Evolutionary conservation across 2,113 vertebrate genomes (phyloP).

Genomic region (Pteropus alecto): DNA sequence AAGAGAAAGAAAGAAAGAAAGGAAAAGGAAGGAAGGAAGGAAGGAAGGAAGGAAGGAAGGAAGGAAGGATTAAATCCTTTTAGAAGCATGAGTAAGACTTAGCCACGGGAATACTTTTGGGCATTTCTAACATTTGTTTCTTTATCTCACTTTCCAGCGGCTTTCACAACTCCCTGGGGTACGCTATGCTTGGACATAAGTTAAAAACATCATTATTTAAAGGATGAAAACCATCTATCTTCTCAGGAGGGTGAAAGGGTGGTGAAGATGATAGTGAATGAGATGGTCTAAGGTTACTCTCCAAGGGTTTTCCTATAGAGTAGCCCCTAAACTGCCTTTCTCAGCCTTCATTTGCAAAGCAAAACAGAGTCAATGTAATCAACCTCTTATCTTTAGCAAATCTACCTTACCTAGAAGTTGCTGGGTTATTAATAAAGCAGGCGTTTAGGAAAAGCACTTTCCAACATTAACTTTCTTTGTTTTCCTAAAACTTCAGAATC

Average conservation of each 20-base stretch:
- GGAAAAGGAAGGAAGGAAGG: not conserved
- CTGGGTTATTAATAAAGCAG: not conserved
- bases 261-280: not conserved
- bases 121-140: not conserved
- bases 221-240: not conserved
- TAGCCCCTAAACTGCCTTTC: not conserved
- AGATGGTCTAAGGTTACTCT: not conserved
- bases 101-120: not conserved
- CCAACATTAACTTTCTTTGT: not conserved
- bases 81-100: not conserved
- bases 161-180: not conserved
- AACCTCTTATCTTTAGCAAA: not conserved
- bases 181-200: not conserved
- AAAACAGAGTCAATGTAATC: not conserved
- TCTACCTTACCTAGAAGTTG: not conserved
- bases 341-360: conserved; percentile 43
- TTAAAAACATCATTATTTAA: not conserved
- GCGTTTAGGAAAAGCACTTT: not conserved
- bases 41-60: not conserved
- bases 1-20: no score
- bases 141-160: not conserved
- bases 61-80: not conserved
- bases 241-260: not conserved
- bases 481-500: not conserved
- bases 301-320: not conserved